These are phyloP conservation scores for Carapus acus DNA, from an alignment of 2,797 vertebrate species.

Conservation along the genomic window DNA sequence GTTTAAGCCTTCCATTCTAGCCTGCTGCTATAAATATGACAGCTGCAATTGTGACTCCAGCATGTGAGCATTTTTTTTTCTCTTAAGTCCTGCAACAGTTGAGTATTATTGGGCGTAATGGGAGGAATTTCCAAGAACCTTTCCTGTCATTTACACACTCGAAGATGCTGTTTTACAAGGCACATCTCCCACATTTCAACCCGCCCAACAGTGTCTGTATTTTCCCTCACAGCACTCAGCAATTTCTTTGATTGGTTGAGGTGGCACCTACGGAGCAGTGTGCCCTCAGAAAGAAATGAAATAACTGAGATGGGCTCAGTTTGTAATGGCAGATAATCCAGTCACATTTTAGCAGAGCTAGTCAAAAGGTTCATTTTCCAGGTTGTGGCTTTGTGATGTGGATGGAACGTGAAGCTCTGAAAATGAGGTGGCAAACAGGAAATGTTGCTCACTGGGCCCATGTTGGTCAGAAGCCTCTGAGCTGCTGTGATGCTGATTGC, in stretches of 20 bases:
- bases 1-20: constrained; percentile 60
- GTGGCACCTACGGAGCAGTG: constrained; percentile 49
- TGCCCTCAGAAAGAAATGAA: constrained; percentile 28
- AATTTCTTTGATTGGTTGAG: constrained; percentile 50
- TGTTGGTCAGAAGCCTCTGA: constrained; percentile 52
- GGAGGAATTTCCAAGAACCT: constrained; percentile 51
- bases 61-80: constrained; percentile 57
- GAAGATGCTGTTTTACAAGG: constrained; percentile 48
- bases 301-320: constrained; percentile 57
- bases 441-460: constrained; percentile 50
- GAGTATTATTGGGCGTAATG: constrained; percentile 56
- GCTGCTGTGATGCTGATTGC: constrained; percentile 51
- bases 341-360: constrained; percentile 66
- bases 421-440: constrained; percentile 52
- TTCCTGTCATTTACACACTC: constrained; percentile 51
- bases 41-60: constrained; percentile 57
- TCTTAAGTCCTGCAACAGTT: constrained; percentile 42
- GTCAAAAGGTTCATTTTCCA: constrained; percentile 68
- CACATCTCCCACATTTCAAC: constrained; percentile 30
- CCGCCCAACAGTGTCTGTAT: constrained; percentile 18
- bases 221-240: constrained; percentile 41
- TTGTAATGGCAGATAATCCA: constrained; percentile 70
- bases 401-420: constrained; percentile 62
- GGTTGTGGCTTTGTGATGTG: constrained; percentile 70
- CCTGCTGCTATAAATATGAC: constrained; percentile 52